A percentile compares a stretch with the other conserved stretches of the same genome.
Evolutionary conservation across 2,113 vertebrate species (phyloP).

Genomic region (Camelus dromedarius): DNA sequence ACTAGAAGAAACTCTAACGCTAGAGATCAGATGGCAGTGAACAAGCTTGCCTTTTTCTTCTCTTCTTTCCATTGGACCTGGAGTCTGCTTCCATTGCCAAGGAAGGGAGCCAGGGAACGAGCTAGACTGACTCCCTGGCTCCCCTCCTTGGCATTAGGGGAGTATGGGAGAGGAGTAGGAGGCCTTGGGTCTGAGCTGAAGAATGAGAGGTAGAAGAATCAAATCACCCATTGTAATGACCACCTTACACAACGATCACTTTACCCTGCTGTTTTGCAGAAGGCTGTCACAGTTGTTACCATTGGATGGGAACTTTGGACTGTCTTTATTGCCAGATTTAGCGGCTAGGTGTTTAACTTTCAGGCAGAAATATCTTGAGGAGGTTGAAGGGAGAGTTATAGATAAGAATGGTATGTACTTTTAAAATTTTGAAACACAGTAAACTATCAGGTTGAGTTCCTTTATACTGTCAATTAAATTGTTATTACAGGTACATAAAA

Average conservation of each 20-base stretch:
- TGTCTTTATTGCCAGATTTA: neutral
- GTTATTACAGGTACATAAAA: neutral
- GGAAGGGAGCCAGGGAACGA: constrained; percentile 34
- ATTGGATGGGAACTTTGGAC: neutral
- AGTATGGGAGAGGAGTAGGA: neutral
- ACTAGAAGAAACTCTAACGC: neutral
- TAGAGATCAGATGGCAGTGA: neutral
- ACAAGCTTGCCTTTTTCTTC: neutral
- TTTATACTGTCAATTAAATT: constrained; percentile 32
- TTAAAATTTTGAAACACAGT: neutral
- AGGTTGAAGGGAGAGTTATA: neutral
- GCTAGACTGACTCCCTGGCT: too few species aligned
- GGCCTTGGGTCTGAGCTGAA: neutral
- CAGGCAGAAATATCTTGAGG: constrained; percentile 13
- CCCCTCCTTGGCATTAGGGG: neutral
- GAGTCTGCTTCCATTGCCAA: neutral
- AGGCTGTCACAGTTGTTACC: neutral
- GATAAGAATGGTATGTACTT: neutral
- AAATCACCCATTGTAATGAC: neutral
- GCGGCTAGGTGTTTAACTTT: neutral
- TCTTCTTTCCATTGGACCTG: neutral
- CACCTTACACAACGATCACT: neutral
- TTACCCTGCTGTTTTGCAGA: neutral
- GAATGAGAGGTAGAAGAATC: neutral
- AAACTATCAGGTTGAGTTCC: neutral